Conservation (phyloP, 2,113 vertebrate species). For the Coregonus clupeaformis region DNA sequence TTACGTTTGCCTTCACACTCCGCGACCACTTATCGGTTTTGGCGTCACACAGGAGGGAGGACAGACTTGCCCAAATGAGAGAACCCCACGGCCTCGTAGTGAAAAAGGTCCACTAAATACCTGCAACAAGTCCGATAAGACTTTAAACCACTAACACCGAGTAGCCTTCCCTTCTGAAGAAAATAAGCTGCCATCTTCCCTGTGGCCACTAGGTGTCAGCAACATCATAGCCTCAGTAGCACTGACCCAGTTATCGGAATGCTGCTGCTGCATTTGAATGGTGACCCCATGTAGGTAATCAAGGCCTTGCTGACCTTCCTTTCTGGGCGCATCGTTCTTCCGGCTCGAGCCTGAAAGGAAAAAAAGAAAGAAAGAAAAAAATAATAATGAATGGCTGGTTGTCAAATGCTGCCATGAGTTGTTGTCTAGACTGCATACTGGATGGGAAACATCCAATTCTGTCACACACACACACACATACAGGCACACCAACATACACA, state of each 20-base stretch:
- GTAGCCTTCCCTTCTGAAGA: background rate
- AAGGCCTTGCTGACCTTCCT: conserved; percentile 15
- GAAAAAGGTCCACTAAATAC: background rate
- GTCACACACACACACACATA: background rate
- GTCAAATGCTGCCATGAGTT: background rate
- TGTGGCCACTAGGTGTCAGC: conserved; percentile 49
- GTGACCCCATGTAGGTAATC: conserved; percentile 29
- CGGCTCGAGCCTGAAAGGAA: conserved; percentile 5
- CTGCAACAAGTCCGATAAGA: too few relatives aligned
- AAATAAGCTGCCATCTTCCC: background rate
- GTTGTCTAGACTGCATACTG: background rate
- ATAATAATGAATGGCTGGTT: background rate
- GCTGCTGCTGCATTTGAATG: conserved; percentile 23
- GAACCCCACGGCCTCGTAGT: too few relatives aligned
- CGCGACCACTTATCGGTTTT: too few relatives aligned
- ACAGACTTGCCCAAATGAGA: too few relatives aligned
- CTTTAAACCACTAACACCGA: background rate
- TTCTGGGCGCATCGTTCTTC: conserved; percentile 21
- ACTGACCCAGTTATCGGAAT: conserved; percentile 25
- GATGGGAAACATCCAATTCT: background rate
- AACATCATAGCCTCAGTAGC: background rate
- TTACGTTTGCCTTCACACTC: too few relatives aligned
- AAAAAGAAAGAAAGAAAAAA: background rate
- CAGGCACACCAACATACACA: background rate
- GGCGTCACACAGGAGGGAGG: too few relatives aligned